These are phyloP conservation scores for Cephus spinipes DNA, from an alignment of 2,888 invertebrate genomes.

Conservation along the genomic window DNA sequence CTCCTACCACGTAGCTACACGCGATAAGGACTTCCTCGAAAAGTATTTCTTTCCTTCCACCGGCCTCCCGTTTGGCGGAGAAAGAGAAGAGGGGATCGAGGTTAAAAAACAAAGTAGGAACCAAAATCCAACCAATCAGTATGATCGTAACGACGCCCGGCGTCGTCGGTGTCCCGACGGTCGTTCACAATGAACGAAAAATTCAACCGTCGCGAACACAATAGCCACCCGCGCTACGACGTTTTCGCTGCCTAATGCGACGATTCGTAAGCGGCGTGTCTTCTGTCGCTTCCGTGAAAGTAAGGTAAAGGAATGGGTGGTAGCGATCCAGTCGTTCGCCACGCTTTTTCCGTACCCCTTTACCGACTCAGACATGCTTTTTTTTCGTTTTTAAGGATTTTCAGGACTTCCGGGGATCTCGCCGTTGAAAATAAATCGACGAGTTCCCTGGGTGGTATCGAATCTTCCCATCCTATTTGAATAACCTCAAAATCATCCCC, in stretches of 20 bases:
- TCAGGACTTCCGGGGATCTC: background rate
- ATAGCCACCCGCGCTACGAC: conserved; percentile 26
- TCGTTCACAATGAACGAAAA: background rate
- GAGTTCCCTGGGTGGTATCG: background rate
- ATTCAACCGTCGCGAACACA: background rate
- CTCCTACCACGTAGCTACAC: background rate
- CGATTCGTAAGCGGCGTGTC: conserved; percentile 51
- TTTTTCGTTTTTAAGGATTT: conserved; percentile 8
- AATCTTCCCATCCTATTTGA: background rate
- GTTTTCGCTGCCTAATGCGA: conserved; percentile 43
- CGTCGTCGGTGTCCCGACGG: conserved; percentile 10
- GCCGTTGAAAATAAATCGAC: background rate
- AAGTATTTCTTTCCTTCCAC: conserved; percentile 1
- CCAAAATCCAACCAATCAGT: background rate
- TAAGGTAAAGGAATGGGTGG: conserved; percentile 37
- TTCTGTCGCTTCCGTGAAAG: conserved; percentile 45
- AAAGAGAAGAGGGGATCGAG: background rate
- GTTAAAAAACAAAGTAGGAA: background rate
- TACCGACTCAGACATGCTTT: background rate
- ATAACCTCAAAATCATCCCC: background rate
- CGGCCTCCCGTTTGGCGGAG: background rate
- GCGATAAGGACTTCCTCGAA: background rate
- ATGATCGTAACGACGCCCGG: background rate
- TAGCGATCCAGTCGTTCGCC: conserved; percentile 18
- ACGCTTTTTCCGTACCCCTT: background rate